Percentiles rank a stretch among this genome's conserved stretches.
These are phyloP conservation scores for Palloptera scutellata DNA, from an alignment of 2,888 invertebrate genomes.

Conservation along the genomic window DNA sequence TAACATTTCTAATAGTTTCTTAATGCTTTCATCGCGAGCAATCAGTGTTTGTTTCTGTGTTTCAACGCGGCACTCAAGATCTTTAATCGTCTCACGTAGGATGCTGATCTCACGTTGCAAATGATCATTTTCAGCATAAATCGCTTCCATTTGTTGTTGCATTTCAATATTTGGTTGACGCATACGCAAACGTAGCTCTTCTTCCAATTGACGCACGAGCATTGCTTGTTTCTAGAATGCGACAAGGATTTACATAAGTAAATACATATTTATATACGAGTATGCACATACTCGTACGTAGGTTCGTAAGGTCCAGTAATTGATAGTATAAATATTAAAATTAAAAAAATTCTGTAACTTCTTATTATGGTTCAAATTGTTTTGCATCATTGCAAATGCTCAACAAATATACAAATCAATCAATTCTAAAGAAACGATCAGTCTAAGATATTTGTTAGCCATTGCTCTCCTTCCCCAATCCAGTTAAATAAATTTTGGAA, in stretches of 20 bases:
- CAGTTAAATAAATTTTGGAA: too few species aligned
- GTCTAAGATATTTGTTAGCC: too few species aligned
- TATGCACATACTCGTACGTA: too few species aligned
- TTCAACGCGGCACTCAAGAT: slow-evolving; percentile 94
- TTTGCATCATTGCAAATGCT: too few species aligned
- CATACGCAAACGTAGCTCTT: slow-evolving; percentile 87
- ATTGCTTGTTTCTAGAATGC: slow-evolving; percentile 89
- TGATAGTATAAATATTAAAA: too few species aligned
- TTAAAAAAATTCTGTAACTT: too few species aligned
- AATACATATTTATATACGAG: too few species aligned
- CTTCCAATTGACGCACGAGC: slow-evolving; percentile 91
- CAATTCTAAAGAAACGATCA: too few species aligned
- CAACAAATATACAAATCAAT: too few species aligned
- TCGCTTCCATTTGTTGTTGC: slow-evolving; percentile 90
- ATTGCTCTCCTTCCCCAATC: too few species aligned
- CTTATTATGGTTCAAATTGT: too few species aligned
- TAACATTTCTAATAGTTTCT: slow-evolving; percentile 97
- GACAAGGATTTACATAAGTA: neutral
- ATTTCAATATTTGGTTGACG: slow-evolving; percentile 89
- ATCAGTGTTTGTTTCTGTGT: slow-evolving; percentile 97
- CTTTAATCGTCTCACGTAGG: slow-evolving; percentile 93
- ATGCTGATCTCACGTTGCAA: slow-evolving; percentile 92
- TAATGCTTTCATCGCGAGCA: slow-evolving; percentile 97
- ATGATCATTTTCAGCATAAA: slow-evolving; percentile 94
- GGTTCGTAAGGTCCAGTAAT: too few species aligned